A percentile compares a stretch with the other conserved stretches of the same genome.
These are phyloP conservation scores for Phalangium opilio DNA, from an alignment of 2,888 invertebrate species.

Conservation along the genomic window DNA sequence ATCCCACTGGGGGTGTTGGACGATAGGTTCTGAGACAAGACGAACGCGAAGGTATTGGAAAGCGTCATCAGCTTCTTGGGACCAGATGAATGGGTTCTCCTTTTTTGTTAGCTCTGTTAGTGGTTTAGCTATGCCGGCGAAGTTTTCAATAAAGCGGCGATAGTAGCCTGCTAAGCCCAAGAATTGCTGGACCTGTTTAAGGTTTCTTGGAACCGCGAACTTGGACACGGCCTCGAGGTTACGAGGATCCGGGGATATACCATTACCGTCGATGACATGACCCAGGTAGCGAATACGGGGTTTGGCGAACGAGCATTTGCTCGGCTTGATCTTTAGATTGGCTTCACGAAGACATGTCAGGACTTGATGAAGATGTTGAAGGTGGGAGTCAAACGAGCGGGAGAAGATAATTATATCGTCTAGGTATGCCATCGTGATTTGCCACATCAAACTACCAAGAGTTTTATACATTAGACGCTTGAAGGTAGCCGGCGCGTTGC, in stretches of 20 bases:
- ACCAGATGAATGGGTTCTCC: not conserved
- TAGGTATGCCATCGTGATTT: conserved; percentile 18
- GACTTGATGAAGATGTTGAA: conserved; percentile 10
- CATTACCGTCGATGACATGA: conserved; percentile 6
- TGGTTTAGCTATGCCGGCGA: not conserved
- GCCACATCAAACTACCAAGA: conserved; percentile 14
- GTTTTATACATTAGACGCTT: conserved; percentile 22
- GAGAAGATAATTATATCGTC: conserved; percentile 21
- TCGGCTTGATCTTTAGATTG: conserved; percentile 17
- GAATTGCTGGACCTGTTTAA: not conserved
- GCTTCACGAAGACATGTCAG: conserved; percentile 15
- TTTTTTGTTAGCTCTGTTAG: not conserved
- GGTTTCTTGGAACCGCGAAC: conserved; percentile 12
- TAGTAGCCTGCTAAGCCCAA: not conserved
- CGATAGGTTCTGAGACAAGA: not conserved
- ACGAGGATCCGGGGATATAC: conserved; percentile 4
- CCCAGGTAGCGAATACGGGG: conserved; percentile 9
- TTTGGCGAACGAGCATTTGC: conserved; percentile 18
- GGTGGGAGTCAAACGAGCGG: conserved; percentile 16
- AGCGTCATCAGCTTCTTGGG: too few species aligned
- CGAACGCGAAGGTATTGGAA: too few species aligned
- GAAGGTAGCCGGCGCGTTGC: conserved; percentile 21
- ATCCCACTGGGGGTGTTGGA: not conserved
- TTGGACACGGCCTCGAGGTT: conserved; percentile 1
- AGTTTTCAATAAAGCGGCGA: not conserved